Conservation (phyloP, 1,140 invertebrate species). For the Cyclina sinensis region DNA sequence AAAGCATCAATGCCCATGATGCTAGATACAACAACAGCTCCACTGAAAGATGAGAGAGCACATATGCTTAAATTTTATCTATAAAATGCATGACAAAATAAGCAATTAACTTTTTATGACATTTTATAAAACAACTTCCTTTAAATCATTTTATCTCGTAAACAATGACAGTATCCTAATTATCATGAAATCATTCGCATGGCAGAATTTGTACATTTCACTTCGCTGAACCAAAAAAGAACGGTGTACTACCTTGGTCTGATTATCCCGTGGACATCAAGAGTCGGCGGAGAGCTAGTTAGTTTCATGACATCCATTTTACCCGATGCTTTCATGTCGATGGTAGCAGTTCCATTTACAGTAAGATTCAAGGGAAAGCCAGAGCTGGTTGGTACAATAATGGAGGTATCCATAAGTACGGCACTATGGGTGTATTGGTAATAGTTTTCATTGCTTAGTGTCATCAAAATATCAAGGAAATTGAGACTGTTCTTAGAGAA, state of each 20-base stretch:
- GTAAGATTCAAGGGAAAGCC: conserved; percentile 95
- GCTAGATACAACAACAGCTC: conserved; percentile 93
- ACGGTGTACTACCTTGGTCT: conserved; percentile 76
- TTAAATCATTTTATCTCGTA: too few species aligned
- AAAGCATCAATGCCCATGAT: conserved; percentile 94
- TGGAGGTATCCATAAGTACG: conserved; percentile 92
- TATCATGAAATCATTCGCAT: too few species aligned
- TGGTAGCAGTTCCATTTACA: conserved; percentile 93
- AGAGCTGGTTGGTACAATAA: conserved; percentile 93
- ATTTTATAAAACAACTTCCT: too few species aligned
- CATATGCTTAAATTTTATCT: too few species aligned
- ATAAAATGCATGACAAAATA: too few species aligned
- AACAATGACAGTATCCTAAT: too few species aligned
- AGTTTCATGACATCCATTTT: conserved; percentile 90
- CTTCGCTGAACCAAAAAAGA: too few species aligned
- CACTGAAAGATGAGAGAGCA: conserved; percentile 88
- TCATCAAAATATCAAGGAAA: conserved; percentile 88
- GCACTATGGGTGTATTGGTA: conserved; percentile 89
- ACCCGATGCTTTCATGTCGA: conserved; percentile 92
- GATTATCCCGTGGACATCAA: conserved; percentile 78
- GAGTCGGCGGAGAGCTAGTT: conserved; percentile 40
- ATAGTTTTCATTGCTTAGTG: conserved; percentile 82
- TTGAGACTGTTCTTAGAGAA: conserved; percentile 69
- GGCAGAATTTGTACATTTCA: too few species aligned
- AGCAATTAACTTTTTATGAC: too few species aligned